Evolutionary conservation across 2,797 vertebrate genomes (phyloP).

Genomic region (Carduelis carduelis): DNA sequence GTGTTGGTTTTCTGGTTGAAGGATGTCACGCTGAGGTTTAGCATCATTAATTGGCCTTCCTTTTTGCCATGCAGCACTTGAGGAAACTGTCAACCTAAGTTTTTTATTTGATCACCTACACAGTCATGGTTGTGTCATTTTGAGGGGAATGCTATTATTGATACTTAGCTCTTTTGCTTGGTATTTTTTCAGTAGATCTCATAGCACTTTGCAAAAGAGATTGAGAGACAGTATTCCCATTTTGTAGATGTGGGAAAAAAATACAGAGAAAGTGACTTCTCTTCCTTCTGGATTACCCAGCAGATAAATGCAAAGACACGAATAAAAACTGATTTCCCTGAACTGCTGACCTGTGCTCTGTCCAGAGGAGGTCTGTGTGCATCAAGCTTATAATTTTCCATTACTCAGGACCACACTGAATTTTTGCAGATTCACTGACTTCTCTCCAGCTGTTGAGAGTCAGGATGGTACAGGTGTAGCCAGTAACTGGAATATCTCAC

Average conservation of each 20-base stretch:
- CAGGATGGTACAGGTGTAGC: background rate
- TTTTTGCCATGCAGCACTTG: background rate
- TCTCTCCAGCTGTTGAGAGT: background rate
- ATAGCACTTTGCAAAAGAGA: background rate
- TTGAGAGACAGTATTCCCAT: background rate
- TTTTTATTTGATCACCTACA: background rate
- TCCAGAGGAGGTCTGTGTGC: background rate
- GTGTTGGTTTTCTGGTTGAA: background rate
- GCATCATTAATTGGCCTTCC: background rate
- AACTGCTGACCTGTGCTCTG: background rate
- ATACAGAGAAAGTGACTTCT: background rate
- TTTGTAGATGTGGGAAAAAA: background rate
- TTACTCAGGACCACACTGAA: background rate
- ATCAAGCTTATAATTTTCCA: background rate
- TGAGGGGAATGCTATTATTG: background rate
- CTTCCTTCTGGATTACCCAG: background rate
- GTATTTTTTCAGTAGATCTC: background rate
- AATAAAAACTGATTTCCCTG: background rate
- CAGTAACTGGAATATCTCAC: background rate
- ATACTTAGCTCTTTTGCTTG: background rate
- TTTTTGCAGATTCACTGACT: background rate
- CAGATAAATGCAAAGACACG: background rate
- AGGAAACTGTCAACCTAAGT: constrained; percentile 2
- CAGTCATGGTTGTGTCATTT: background rate
- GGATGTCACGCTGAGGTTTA: background rate